Conservation (phyloP, 2,888 invertebrate genomes). For the Seira musarum region DNA sequence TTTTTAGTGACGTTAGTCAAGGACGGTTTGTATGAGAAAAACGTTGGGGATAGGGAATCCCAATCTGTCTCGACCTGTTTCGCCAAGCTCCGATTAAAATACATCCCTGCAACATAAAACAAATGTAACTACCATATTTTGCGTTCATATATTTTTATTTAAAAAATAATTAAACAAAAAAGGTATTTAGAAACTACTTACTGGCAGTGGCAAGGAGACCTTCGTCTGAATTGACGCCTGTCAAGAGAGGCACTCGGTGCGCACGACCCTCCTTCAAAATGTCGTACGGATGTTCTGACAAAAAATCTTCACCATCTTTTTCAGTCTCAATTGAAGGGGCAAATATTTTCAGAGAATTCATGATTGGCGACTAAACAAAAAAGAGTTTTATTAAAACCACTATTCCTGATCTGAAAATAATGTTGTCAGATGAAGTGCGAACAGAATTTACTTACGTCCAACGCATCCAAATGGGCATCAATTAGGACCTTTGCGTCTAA, state of each 20-base stretch:
- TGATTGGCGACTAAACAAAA: slow-evolving; percentile 57
- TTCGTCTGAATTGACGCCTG: slow-evolving; percentile 64
- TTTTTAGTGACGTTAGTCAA: slow-evolving; percentile 27
- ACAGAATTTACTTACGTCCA: slow-evolving; percentile 55
- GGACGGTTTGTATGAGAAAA: slow-evolving; percentile 46
- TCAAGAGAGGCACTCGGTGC: slow-evolving; percentile 58
- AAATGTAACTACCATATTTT: too few species aligned
- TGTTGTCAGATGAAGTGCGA: background rate
- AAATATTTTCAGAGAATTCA: slow-evolving; percentile 65
- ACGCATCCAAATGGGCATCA: slow-evolving; percentile 49
- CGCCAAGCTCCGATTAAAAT: slow-evolving; percentile 39
- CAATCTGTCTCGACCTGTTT: slow-evolving; percentile 49
- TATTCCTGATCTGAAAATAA: background rate
- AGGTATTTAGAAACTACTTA: too few species aligned
- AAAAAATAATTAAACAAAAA: too few species aligned
- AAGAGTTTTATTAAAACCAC: slow-evolving; percentile 10
- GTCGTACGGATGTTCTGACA: slow-evolving; percentile 65
- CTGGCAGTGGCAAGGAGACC: slow-evolving; percentile 64
- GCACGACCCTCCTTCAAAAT: slow-evolving; percentile 59
- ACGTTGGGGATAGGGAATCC: slow-evolving; percentile 56
- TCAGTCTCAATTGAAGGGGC: slow-evolving; percentile 61
- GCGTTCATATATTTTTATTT: background rate
- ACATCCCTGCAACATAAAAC: slow-evolving; percentile 59
- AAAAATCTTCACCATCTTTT: slow-evolving; percentile 32
- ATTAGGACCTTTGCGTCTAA: slow-evolving; percentile 45